Conservation (phyloP, 2,888 invertebrate species). For the Eustalomyia histrio region DNA sequence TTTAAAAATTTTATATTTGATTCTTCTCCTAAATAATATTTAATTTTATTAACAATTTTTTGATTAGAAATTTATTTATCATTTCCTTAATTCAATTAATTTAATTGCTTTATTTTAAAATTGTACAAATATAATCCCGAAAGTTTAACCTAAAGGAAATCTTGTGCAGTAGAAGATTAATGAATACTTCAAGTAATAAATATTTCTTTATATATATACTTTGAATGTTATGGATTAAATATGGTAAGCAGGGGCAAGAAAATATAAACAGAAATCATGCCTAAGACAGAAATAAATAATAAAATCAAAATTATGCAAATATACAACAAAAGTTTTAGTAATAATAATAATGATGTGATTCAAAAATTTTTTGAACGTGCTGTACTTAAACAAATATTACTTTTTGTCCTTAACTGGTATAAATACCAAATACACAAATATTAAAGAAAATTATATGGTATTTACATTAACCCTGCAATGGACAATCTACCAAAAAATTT, state of each 20-base stretch:
- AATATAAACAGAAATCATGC: background rate
- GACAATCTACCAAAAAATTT: background rate
- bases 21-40: too few species aligned
- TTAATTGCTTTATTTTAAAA: too few species aligned
- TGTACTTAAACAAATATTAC: conserved; percentile 35
- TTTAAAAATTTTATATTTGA: too few species aligned
- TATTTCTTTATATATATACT: too few species aligned
- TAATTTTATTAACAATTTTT: too few species aligned
- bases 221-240: background rate
- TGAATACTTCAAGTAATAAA: conserved; percentile 6
- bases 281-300: background rate
- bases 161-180: too few species aligned
- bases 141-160: too few species aligned
- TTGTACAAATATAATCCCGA: too few species aligned
- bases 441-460: background rate
- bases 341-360: conserved; percentile 45
- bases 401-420: background rate
- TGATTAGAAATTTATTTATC: too few species aligned
- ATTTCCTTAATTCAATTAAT: too few species aligned
- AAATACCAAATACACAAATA: background rate
- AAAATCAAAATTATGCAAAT: conserved; percentile 31
- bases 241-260: background rate
- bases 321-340: conserved; percentile 12
- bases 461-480: background rate
- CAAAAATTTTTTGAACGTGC: conserved; percentile 41